Percentiles rank a stretch among this genome's conserved stretches.
phyloP scores from a whole-genome alignment of 23 tunicate species.

The Clavelina lepadiformis region DNA sequence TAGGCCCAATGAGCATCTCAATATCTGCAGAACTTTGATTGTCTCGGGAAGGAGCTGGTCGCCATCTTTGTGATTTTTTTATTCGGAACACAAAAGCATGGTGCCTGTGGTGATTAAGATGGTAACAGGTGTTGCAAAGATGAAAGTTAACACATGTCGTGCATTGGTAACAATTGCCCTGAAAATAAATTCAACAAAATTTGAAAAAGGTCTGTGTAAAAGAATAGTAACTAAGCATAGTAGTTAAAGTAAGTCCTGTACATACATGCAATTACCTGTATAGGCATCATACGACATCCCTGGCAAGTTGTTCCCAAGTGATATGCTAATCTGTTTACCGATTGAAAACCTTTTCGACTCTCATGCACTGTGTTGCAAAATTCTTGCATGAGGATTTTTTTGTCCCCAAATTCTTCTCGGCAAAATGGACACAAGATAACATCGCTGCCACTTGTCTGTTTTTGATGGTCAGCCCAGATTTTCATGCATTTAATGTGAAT shows the following conservation, averaged over 20 bases:
- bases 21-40: neutral
- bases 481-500: slow-evolving; percentile 97
- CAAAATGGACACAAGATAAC: slow-evolving; percentile 76
- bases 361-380: slow-evolving; percentile 51
- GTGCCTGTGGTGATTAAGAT: slow-evolving; percentile 46
- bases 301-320: slow-evolving; percentile 48
- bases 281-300: slow-evolving; percentile 63
- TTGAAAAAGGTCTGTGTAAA: neutral
- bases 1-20: slow-evolving; percentile 5
- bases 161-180: slow-evolving; percentile 93
- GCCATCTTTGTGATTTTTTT: slow-evolving; percentile 68
- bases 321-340: slow-evolving; percentile 17
- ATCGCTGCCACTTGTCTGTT: slow-evolving; percentile 29
- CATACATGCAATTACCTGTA: slow-evolving; percentile 35
- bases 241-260: neutral
- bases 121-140: slow-evolving; percentile 88
- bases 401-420: slow-evolving; percentile 67
- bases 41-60: slow-evolving; percentile 39
- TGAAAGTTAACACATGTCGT: slow-evolving; percentile 24
- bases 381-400: slow-evolving; percentile 26
- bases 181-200: neutral
- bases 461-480: slow-evolving; percentile 93
- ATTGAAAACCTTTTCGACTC: neutral
- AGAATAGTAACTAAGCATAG: neutral
- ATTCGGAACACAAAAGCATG: slow-evolving; percentile 71